These are phyloP conservation scores for Valencia hispanica DNA, from an alignment of 2,797 vertebrate species.

Conservation along the genomic window DNA sequence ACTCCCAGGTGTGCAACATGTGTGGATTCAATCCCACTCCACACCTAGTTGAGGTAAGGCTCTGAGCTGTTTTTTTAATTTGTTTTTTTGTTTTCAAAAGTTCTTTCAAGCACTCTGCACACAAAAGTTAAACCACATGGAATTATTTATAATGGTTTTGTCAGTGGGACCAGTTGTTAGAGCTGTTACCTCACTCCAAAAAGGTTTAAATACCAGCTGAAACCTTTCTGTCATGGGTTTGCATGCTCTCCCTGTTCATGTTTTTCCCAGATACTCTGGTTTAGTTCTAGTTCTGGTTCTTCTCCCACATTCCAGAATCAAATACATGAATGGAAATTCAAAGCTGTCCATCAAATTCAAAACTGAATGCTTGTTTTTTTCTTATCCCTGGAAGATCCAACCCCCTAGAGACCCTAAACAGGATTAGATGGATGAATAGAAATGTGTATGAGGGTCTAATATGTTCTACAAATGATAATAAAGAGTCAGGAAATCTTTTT, in stretches of 20 bases:
- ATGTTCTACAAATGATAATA: slow-evolving; percentile 36
- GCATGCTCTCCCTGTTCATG: background rate
- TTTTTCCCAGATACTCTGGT: background rate
- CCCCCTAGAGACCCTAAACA: too few relatives aligned
- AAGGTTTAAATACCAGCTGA: background rate
- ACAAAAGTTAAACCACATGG: slow-evolving; percentile 8
- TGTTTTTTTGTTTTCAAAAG: slow-evolving; percentile 2
- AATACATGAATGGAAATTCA: background rate
- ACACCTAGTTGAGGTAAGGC: slow-evolving; percentile 94
- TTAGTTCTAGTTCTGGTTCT: background rate
- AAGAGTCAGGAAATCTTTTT: slow-evolving; percentile 14
- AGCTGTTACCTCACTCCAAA: background rate
- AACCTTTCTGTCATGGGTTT: background rate
- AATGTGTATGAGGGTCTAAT: slow-evolving; percentile 13
- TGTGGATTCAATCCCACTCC: slow-evolving; percentile 99
- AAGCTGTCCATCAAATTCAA: background rate
- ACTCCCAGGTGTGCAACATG: slow-evolving; percentile 95
- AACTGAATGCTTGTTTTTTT: background rate
- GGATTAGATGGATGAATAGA: too few relatives aligned
- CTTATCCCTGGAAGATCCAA: background rate
- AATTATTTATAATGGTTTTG: slow-evolving; percentile 55
- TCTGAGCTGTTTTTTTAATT: slow-evolving; percentile 10
- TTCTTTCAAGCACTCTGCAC: background rate
- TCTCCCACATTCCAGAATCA: background rate
- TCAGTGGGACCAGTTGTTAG: background rate